Evolutionary conservation across 2,113 vertebrate genomes (phyloP).

Genomic region (Phalacrocorax carbo): DNA sequence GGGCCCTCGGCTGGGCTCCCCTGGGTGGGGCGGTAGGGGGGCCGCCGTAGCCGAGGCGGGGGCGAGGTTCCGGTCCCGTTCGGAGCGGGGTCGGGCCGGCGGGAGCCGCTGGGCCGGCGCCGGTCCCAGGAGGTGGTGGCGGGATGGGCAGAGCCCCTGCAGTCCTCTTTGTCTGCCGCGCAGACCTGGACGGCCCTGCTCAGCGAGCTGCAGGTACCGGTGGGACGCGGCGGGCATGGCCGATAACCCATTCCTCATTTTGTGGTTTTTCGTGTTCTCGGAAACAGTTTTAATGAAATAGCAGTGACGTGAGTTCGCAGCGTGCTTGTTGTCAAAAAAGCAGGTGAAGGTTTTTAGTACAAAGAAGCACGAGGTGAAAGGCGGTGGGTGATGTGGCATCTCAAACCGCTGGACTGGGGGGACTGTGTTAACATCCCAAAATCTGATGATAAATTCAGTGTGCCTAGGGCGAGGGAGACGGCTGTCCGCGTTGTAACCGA

Average conservation of each 20-base stretch:
- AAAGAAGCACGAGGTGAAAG: background rate
- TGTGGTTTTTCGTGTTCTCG: background rate
- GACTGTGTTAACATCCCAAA: background rate
- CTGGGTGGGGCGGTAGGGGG: too few species aligned
- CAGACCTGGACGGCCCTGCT: background rate
- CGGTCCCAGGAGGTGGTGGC: fast-evolving
- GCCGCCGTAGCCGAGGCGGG: too few species aligned
- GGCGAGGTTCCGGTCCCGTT: too few species aligned
- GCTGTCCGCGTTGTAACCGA: fast-evolving
- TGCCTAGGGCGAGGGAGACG: background rate
- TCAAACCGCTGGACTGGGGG: too few species aligned
- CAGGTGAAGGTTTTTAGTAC: fast-evolving
- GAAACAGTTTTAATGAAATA: fast-evolving
- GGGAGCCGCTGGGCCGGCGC: too few species aligned
- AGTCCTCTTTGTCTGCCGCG: background rate
- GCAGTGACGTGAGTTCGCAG: fast-evolving
- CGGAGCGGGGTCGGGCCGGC: background rate
- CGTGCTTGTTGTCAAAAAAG: background rate
- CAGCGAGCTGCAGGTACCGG: fast-evolving
- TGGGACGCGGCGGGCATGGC: too few species aligned
- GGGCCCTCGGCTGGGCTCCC: too few species aligned
- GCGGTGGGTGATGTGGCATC: fast-evolving
- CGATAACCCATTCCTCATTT: fast-evolving
- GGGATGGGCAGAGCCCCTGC: background rate
- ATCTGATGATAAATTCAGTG: background rate